Base-by-base conservation (phyloP, 2,797 vertebrate species). In the Chromobotia macracanthus region DNA sequence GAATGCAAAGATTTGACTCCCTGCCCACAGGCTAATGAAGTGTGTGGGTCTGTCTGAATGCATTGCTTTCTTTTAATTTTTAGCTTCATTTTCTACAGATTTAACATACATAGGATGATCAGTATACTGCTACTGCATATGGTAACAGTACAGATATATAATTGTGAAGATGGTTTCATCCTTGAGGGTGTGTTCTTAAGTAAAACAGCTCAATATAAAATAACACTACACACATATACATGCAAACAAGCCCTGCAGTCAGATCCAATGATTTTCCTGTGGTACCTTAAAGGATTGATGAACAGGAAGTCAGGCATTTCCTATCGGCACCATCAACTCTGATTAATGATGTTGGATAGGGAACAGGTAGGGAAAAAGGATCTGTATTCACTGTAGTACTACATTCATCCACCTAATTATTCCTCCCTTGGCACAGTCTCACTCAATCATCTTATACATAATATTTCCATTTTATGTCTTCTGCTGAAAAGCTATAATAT, bases 261-360 rank as follows among this genome's bases (percentile, higher is more conserved):
- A 71, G 77, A 68, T 79, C 72, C 77, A 76, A 75, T 85, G 71
- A 82, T 80, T 63, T 85, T 83, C 82, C 60, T 86, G 84, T 81
- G 72, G 67, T 21, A 56, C 41, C 51, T 68, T 50, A 50, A 75
- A 46, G 65, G 75, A 82, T 81, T 83, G 0, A 79, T 87, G 71
- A 77, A 86, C 82, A 88, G 88, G 87, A 89, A 88, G 81, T 83
- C 50, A 87, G 61, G 88, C 60, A 89, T 88, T 90, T 89, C 85
- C 82, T 84, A 75, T 82, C 88, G 75, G 73, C 83, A 84, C 10
- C 53, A 82, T 81, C 70, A 84, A 82, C 84, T 71, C 58, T 75
- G 67, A 87, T 81, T 66, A 63, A 84, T 66, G 80, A 63, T 12
- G 31, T 41, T 12, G 66, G 46, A 66, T 44, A 12, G 41, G 48